A percentile compares a stretch with the other conserved stretches of the same genome.
These are phyloP conservation scores for Chouioia cunea DNA, from an alignment of 2,888 invertebrate genomes.

Conservation along the genomic window DNA sequence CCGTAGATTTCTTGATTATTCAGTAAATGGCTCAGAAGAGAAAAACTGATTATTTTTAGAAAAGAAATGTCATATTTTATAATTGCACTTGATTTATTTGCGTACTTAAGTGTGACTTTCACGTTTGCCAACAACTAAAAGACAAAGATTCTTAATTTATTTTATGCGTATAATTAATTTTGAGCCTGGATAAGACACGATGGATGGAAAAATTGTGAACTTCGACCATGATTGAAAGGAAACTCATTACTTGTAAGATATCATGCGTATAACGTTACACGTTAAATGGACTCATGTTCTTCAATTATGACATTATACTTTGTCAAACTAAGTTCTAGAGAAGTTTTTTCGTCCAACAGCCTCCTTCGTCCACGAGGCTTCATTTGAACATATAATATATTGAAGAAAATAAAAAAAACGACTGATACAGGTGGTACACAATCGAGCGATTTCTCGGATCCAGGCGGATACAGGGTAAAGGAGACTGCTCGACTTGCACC, in stretches of 20 bases:
- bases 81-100: slow-evolving; percentile 22
- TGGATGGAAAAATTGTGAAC: slow-evolving; percentile 32
- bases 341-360: slow-evolving; percentile 42
- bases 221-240: slow-evolving; percentile 44
- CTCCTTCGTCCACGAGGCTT: slow-evolving; percentile 36
- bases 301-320: slow-evolving; percentile 24
- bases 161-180: slow-evolving; percentile 24
- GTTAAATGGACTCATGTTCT: slow-evolving; percentile 43
- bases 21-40: slow-evolving; percentile 1
- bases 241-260: slow-evolving; percentile 48
- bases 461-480: slow-evolving; percentile 56
- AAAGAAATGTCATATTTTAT: slow-evolving; percentile 29
- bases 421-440: slow-evolving; percentile 53
- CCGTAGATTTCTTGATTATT: slow-evolving; percentile 1
- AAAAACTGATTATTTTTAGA: slow-evolving; percentile 33
- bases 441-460: slow-evolving; percentile 55
- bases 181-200: slow-evolving; percentile 38
- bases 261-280: slow-evolving; percentile 40
- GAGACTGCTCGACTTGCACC: slow-evolving; percentile 54
- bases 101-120: slow-evolving; percentile 44
- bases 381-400: slow-evolving; percentile 6
- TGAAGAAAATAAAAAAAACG: slow-evolving; percentile 37
- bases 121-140: slow-evolving; percentile 19
- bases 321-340: slow-evolving; percentile 42
- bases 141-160: slow-evolving; percentile 41